Evolutionary conservation across 2,797 vertebrate genomes (phyloP).

Genomic region (Pantherophis alleghaniensis): DNA sequence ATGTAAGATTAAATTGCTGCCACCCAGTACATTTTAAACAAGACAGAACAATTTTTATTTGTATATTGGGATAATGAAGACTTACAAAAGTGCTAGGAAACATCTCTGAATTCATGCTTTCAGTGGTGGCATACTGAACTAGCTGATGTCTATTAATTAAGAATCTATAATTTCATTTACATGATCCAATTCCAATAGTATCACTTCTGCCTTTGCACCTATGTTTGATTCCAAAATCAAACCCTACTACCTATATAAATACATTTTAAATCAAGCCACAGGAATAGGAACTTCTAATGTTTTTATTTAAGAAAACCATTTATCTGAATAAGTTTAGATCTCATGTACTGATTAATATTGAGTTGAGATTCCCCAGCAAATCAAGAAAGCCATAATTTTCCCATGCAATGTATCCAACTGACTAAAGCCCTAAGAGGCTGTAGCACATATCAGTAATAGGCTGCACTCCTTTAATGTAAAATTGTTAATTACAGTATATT

Average conservation of each 20-base stretch:
- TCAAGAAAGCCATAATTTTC: neutral
- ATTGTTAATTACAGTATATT: neutral
- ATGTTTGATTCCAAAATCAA: neutral
- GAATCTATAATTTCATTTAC: neutral
- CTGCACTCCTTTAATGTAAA: neutral
- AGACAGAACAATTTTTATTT: neutral
- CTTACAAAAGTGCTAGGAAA: neutral
- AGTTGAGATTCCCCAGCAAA: neutral
- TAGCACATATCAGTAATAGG: neutral
- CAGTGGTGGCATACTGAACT: neutral
- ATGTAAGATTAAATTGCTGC: neutral
- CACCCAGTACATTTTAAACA: neutral
- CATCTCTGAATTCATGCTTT: neutral
- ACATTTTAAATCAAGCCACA: neutral
- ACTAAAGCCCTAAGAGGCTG: neutral
- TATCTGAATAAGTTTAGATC: neutral
- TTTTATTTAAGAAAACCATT: neutral
- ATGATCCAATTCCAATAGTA: neutral
- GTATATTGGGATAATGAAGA: neutral
- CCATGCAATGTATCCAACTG: neutral
- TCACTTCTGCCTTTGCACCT: neutral
- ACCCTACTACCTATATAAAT: neutral
- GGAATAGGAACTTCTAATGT: neutral
- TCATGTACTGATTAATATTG: neutral
- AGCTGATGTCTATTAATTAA: neutral